Conservation (phyloP, 1,140 invertebrate genomes). For the Megalopta genalis region DNA sequence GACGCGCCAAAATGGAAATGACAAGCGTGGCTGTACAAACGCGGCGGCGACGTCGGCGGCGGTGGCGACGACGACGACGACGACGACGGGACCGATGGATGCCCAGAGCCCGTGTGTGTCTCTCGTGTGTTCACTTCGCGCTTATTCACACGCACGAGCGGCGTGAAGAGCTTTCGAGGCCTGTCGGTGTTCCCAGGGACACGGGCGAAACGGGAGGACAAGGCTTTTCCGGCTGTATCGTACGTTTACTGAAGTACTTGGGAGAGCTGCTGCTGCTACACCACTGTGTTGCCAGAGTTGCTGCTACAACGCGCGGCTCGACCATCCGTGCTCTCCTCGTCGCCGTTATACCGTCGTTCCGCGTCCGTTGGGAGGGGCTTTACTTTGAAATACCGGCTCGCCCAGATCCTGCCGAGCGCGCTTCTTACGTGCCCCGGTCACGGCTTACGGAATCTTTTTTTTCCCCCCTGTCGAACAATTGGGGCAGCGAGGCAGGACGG, state of each 20-base stretch:
- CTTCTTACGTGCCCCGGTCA: constrained; percentile 15
- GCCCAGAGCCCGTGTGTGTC: neutral
- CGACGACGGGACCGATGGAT: constrained; percentile 10
- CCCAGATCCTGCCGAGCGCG: neutral
- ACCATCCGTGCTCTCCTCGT: constrained; percentile 13
- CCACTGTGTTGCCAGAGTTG: constrained; percentile 41
- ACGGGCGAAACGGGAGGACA: constrained; percentile 23
- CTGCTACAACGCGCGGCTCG: constrained; percentile 22
- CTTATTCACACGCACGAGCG: constrained; percentile 7
- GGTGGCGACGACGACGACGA: neutral
- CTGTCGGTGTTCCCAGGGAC: constrained; percentile 7
- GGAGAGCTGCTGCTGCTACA: neutral
- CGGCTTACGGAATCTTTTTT: constrained; percentile 3
- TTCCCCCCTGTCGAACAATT: constrained; percentile 6
- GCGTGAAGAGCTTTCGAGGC: constrained; percentile 17
- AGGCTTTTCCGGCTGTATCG: constrained; percentile 25
- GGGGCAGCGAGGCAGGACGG: neutral
- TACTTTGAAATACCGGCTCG: constrained; percentile 32
- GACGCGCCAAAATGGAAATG: constrained; percentile 26
- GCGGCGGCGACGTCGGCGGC: too few relatives aligned
- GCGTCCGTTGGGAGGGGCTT: constrained; percentile 27
- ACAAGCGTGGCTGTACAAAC: constrained; percentile 12
- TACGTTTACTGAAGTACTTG: constrained; percentile 31
- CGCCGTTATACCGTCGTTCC: constrained; percentile 33
- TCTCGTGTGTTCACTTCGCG: neutral